Evolutionary conservation across 2,888 invertebrate genomes (phyloP).

Genomic region (Aphodius sticticus): DNA sequence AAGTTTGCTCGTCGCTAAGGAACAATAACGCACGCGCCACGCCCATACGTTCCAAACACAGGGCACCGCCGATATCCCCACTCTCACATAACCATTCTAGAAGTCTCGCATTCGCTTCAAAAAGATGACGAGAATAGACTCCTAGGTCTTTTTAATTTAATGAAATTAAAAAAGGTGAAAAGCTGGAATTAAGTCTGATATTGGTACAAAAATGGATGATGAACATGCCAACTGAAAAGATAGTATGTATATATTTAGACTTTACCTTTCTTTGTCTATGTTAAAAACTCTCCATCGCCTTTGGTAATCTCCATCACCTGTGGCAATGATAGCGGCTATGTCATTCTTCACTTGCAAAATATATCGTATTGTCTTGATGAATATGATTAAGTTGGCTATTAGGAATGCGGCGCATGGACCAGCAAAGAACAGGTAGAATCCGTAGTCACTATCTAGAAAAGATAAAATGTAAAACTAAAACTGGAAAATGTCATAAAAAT

Average conservation of each 20-base stretch:
- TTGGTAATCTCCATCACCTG: slow-evolving; percentile 67
- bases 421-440: slow-evolving; percentile 27
- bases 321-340: slow-evolving; percentile 73
- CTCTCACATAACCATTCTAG: no score
- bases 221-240: neutral
- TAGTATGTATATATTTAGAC: no score
- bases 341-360: slow-evolving; percentile 79
- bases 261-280: slow-evolving; percentile 74
- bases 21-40: no score
- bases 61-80: no score
- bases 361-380: slow-evolving; percentile 73
- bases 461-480: no score
- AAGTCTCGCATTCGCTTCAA: no score
- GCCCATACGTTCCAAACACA: no score
- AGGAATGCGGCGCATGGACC: slow-evolving; percentile 25
- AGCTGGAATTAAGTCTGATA: no score
- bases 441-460: slow-evolving; percentile 30
- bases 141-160: slow-evolving; percentile 7
- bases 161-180: slow-evolving; percentile 20
- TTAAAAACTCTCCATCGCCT: slow-evolving; percentile 67
- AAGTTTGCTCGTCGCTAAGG: no score
- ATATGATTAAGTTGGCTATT: slow-evolving; percentile 69
- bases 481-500: neutral
- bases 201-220: no score
- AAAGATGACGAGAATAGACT: no score